Evolutionary conservation across 2,888 invertebrate genomes (phyloP).

Genomic region (Nymphalis urticae): DNA sequence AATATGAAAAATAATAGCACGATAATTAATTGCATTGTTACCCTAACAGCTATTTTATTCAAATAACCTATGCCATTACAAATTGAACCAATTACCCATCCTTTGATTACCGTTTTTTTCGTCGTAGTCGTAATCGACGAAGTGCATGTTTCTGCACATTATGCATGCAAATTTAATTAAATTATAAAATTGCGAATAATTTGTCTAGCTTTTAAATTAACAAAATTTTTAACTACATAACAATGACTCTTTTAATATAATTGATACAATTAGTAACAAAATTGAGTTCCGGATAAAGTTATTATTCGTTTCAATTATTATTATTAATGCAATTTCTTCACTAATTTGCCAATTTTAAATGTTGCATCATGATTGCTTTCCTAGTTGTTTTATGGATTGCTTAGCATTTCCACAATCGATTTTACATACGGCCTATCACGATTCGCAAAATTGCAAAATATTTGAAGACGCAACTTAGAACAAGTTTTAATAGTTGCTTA

Average conservation of each 20-base stretch:
- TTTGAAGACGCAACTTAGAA: conserved; percentile 10
- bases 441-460: conserved; percentile 15
- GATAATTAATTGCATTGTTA: background rate
- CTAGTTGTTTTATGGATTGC: conserved; percentile 4
- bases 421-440: conserved; percentile 21
- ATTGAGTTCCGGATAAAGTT: too few relatives aligned
- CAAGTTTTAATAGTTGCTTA: background rate
- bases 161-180: conserved; percentile 21
- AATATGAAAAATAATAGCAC: too few relatives aligned
- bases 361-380: conserved; percentile 12
- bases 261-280: too few relatives aligned
- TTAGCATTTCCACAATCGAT: conserved; percentile 14
- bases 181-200: background rate
- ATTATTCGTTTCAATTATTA: too few relatives aligned
- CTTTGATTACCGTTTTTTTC: conserved; percentile 19
- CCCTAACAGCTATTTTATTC: conserved; percentile 25
- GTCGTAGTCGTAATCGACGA: conserved; percentile 23
- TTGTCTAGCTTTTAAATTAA: background rate
- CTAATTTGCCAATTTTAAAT: background rate
- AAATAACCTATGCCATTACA: conserved; percentile 14
- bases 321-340: too few relatives aligned
- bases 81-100: conserved; percentile 16
- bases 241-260: background rate
- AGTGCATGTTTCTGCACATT: conserved; percentile 24
- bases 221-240: too few relatives aligned